Evolutionary conservation across 2,797 vertebrate species (phyloP).

Genomic region (Pantherophis vulpinus): DNA sequence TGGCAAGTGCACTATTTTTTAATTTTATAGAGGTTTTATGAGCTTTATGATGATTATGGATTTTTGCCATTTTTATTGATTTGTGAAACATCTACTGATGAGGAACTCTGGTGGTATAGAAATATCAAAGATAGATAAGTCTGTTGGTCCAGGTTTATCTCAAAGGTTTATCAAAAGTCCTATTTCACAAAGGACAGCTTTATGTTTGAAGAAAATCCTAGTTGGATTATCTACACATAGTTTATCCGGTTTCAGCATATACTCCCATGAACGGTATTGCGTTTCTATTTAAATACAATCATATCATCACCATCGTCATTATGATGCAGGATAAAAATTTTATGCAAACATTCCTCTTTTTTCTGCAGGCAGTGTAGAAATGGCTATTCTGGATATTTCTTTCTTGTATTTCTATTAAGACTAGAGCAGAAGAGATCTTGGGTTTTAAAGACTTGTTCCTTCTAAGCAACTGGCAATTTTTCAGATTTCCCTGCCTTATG

Average conservation of each 20-base stretch:
- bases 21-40: not conserved
- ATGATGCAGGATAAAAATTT: not conserved
- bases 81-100: not conserved
- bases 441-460: slow-evolving; percentile 44
- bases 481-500: slow-evolving; percentile 36
- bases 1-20: not conserved
- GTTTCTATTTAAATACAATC: not conserved
- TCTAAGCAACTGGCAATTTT: slow-evolving; percentile 32
- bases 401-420: not conserved
- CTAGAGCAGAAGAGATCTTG: not conserved
- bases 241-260: not conserved
- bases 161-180: not conserved
- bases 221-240: not conserved
- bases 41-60: not conserved
- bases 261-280: not conserved
- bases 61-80: not conserved
- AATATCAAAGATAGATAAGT: not conserved
- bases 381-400: not conserved
- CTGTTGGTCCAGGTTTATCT: not conserved
- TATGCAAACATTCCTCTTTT: not conserved
- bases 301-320: not conserved
- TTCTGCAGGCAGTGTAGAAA: not conserved
- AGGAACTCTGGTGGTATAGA: not conserved
- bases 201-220: not conserved
- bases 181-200: not conserved